Percentiles rank a stretch among this genome's conserved stretches.
Evolutionary conservation across 2,797 vertebrate species (phyloP).

Genomic region (Chaunax sp.): DNA sequence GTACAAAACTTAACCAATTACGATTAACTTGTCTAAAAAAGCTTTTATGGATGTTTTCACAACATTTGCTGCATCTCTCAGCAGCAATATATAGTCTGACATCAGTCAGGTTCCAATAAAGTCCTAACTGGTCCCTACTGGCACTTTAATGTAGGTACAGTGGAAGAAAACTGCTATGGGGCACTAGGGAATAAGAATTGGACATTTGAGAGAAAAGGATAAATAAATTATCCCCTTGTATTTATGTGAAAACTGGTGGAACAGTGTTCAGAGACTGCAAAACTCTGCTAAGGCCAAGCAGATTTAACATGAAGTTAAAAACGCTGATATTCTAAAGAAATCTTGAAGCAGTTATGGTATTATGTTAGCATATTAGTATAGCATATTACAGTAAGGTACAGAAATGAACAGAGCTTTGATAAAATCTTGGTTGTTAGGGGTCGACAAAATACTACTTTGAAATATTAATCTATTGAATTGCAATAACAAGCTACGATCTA

Average conservation of each 20-base stretch:
- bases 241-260: neutral
- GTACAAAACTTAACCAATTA: neutral
- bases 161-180: neutral
- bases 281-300: no score
- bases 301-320: neutral
- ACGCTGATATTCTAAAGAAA: neutral
- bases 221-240: neutral
- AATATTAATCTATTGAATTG: no score
- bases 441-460: no score
- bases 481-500: no score
- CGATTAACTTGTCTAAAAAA: neutral
- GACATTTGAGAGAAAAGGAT: neutral
- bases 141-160: neutral
- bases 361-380: no score
- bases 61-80: neutral
- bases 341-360: no score
- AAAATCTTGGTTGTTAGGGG: no score
- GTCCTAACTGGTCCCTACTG: neutral
- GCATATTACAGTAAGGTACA: no score
- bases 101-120: constrained; percentile 11
- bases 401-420: no score
- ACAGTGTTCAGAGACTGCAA: no score
- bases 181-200: neutral
- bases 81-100: neutral
- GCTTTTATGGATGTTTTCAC: neutral